Base-by-base conservation (phyloP, 92 coral and sea anemone genomes). In the Phenganax marumi region DNA sequence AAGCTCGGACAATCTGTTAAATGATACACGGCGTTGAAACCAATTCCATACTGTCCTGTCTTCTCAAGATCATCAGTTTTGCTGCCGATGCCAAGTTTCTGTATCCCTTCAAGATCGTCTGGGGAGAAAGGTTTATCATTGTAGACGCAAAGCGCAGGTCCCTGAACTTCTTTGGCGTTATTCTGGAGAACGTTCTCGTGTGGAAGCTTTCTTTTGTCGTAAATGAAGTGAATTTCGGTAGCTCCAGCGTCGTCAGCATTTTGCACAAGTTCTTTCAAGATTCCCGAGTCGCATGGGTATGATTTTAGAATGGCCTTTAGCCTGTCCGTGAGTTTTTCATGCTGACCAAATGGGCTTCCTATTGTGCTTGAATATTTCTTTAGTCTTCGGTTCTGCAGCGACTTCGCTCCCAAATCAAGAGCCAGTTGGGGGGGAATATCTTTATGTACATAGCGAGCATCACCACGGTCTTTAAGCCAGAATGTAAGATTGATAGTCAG, bases 221-320 rank as follows among this genome's bases (percentile, higher is more conserved):
- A 90, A 24, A 96, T 85, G 65, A 96, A 89, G 64, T 96, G 99
- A 50, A 96, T 83, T 64, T 92, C 93, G 49, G 91, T 92, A 22
- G 99, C 92, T 62, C 89, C 83, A n/a, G 99, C 93, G 72, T 96
- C 93, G 68, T 96, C 99, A 64, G 97, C 97, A 71, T 91, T 96
- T 81, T 96, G 97, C 49, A 92, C 87, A 21, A 96, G 86, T 73
- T 96, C 99, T 82, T 96, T 92, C 39, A 96, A 85, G 79, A 96
- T 92, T 72, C 99, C 99, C 4, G 80, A 86, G 54, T 91, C 99
- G 82, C 96, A 89, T 23, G 97, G 99, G 85, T 96, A 92, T 11
- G 99, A 90, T 48, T 87, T 80, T 6, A 96, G 87, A 60, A 89
- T 90, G 76, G 83, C 88, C 78, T 91, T 92, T 17, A 96, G 73